A percentile compares a stretch with the other conserved stretches of the same genome.
Conservation (phyloP, 1,140 invertebrate genomes). For the Dryas iulia region DNA sequence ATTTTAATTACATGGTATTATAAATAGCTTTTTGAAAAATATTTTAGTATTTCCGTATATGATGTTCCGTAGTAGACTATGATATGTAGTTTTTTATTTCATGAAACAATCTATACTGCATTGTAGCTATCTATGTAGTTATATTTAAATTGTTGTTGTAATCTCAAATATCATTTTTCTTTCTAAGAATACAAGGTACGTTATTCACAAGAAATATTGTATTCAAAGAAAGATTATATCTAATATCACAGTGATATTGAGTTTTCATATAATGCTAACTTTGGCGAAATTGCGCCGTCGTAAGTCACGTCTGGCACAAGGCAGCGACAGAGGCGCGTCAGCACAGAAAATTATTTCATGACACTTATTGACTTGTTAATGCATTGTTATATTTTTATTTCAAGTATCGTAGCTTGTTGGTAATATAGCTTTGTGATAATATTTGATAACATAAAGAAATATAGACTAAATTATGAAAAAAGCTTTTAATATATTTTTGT, state of each 20-base stretch:
- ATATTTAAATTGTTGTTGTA: too few species aligned
- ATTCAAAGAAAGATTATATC: constrained; percentile 7
- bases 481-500: too few species aligned
- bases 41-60: too few species aligned
- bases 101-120: too few species aligned
- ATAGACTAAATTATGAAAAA: too few species aligned
- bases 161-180: neutral
- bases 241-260: constrained; percentile 11
- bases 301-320: constrained; percentile 32
- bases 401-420: neutral
- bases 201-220: neutral
- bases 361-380: constrained; percentile 16
- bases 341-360: constrained; percentile 24
- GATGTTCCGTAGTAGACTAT: too few species aligned
- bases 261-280: constrained; percentile 15
- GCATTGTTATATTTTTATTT: neutral
- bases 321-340: constrained; percentile 14
- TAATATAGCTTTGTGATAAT: neutral
- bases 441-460: too few species aligned
- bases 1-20: too few species aligned
- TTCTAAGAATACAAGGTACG: neutral
- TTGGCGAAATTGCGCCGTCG: constrained; percentile 19
- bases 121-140: too few species aligned
- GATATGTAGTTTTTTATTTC: too few species aligned
- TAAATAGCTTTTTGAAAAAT: too few species aligned